These are phyloP conservation scores for Acropora tenuis DNA, from an alignment of 64 coral and sea anemone genomes.

Conservation along the genomic window DNA sequence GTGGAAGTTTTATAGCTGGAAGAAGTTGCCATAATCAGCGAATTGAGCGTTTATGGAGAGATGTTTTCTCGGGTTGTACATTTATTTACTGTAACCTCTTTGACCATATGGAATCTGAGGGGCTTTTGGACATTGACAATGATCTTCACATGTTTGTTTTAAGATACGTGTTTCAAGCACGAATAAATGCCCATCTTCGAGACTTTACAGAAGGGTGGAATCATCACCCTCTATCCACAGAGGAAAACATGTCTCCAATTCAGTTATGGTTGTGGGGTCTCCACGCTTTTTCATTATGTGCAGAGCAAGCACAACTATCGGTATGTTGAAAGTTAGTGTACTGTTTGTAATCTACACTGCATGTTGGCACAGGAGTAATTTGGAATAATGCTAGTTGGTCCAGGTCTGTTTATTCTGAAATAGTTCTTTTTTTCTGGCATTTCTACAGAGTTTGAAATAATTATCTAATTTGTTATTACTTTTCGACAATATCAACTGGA, in stretches of 20 bases:
- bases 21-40: not conserved
- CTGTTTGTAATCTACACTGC: not conserved
- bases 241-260: slow-evolving; percentile 19
- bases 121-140: not conserved
- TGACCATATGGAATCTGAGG: not conserved
- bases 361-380: slow-evolving; percentile 3
- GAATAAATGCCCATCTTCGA: too few relatives aligned
- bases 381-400: slow-evolving; percentile 8
- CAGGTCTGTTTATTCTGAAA: not conserved
- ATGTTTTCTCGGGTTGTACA: not conserved
- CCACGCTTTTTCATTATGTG: not conserved
- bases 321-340: not conserved
- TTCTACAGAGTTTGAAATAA: slow-evolving; percentile 3
- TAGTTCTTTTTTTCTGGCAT: not conserved
- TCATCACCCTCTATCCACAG: not conserved
- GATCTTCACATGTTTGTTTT: not conserved
- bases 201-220: too few relatives aligned
- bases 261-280: not conserved
- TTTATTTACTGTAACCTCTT: not conserved
- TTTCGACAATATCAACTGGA: not conserved
- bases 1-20: not conserved
- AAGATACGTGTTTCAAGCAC: too few relatives aligned
- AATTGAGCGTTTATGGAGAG: not conserved
- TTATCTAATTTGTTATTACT: not conserved
- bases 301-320: not conserved